Evolutionary conservation across 1,140 invertebrate species (phyloP).

Genomic region (Temnothorax nylanderi): DNA sequence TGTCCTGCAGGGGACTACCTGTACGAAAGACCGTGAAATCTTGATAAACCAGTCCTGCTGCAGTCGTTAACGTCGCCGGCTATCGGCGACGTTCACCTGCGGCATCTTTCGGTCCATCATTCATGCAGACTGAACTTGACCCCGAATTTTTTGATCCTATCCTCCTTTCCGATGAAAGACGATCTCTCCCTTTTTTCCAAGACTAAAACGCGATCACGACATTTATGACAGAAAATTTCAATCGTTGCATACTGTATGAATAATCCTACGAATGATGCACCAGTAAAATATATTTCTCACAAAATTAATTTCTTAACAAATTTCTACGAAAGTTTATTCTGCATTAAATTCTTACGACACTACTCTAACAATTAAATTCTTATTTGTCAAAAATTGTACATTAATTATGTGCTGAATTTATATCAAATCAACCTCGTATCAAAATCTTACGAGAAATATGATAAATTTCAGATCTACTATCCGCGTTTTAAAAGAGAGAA

Average conservation of each 20-base stretch:
- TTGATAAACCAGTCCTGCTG: slow-evolving; percentile 66
- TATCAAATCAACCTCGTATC: not conserved
- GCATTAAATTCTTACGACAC: not conserved
- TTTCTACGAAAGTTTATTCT: not conserved
- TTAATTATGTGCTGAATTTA: not conserved
- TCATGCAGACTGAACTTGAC: slow-evolving; percentile 33
- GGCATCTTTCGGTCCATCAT: slow-evolving; percentile 22
- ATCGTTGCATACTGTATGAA: no score
- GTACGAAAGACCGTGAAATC: slow-evolving; percentile 59
- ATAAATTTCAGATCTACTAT: no score
- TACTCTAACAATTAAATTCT: not conserved
- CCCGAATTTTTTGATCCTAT: slow-evolving; percentile 22
- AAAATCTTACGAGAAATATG: not conserved
- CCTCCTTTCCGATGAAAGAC: not conserved
- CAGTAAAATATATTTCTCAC: not conserved
- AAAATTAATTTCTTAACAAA: not conserved
- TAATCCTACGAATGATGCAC: not conserved
- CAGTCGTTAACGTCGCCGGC: slow-evolving; percentile 43
- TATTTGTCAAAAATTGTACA: not conserved
- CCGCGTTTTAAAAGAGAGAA: not conserved
- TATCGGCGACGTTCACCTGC: slow-evolving; percentile 47
- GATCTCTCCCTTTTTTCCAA: not conserved
- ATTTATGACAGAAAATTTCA: not conserved
- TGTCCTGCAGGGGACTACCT: slow-evolving; percentile 51
- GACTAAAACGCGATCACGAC: not conserved